Evolutionary conservation across 2,113 vertebrate genomes (phyloP), one percentile per base, ranked within the genome.

Genomic region (Condylura cristata): DNA sequence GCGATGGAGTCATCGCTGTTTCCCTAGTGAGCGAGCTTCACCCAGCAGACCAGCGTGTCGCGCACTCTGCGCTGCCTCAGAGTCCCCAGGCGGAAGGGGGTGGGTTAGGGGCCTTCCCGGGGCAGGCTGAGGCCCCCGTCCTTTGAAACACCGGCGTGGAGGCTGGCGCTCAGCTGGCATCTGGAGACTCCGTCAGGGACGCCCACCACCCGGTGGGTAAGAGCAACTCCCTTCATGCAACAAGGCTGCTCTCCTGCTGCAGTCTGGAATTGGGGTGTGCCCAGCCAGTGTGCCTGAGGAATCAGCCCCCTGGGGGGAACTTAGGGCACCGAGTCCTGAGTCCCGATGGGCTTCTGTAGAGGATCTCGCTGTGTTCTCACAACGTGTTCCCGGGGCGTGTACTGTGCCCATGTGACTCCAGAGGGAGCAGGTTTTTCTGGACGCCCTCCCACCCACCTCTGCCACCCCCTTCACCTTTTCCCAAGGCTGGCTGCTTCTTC

Each of bases 361-460:
- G 28, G 12, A 32, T 20, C n/a, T 37, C 58, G 4, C 2, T 0
- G 9, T 34, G 22, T 32, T 20, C 18, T 34, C 26, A 5, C 30
- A n/a, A 0, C 3, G 5, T 9, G 4, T 32, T 56, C 13, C 46
- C 18, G n/a, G 34, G 34, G 71, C 65, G 10, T 22, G 6, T 3
- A 8, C 58, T 0, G 0, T 8, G 2, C 17, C 2, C 1, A 1
- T 22, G n/a, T 66, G 48, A 51, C 44, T 32, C 1, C 6, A 20
- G 68, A n/a, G 74, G 3, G 13, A 46, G 32, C 11, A 63, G 16
- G 44, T 51, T 92, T 53, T 70, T 37, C 51, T 0, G 7, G 60
- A 53, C 68, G 17, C 28, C 14, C 53, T 17, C 3, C 14, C 26
- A 60, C 8, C 56, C 56, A n/a, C n/a, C n/a, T n/a, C n/a, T n/a